Conservation (phyloP, 2,797 vertebrate genomes). For the Gephyroberyx darwinii region DNA sequence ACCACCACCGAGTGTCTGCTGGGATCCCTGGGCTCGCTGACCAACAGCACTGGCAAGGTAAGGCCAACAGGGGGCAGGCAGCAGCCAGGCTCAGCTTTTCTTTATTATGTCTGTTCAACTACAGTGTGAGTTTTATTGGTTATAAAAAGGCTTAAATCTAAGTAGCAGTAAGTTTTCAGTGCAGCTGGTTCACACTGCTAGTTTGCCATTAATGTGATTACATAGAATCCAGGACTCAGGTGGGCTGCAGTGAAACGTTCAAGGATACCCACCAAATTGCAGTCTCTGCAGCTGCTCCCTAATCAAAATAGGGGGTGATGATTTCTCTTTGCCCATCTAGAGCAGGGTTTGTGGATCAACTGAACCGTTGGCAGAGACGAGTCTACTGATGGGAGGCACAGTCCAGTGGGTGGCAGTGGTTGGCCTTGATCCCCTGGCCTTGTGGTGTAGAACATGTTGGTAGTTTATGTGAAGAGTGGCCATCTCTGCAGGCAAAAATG, state of each 20-base stretch:
- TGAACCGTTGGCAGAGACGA: constrained; percentile 36
- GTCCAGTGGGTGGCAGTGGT: constrained; percentile 38
- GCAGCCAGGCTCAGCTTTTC: constrained; percentile 20
- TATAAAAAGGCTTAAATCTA: constrained; percentile 30
- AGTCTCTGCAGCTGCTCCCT: constrained; percentile 70
- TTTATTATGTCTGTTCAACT: background rate
- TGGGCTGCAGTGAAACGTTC: constrained; percentile 60
- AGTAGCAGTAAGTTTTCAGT: constrained; percentile 36
- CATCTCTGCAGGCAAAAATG: background rate
- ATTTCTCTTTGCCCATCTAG: constrained; percentile 41
- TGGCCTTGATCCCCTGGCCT: background rate
- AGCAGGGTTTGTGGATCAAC: constrained; percentile 33
- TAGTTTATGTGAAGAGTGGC: constrained; percentile 16
- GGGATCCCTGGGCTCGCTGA: constrained; percentile 90
- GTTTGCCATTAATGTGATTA: constrained; percentile 48
- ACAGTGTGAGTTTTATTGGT: constrained; percentile 3
- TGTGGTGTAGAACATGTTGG: constrained; percentile 32
- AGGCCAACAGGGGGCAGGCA: constrained; percentile 70
- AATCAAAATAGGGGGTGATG: constrained; percentile 36
- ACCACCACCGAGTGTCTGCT: constrained; percentile 97
- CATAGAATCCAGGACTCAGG: constrained; percentile 64
- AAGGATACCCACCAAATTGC: constrained; percentile 59
- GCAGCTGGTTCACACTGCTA: constrained; percentile 45
- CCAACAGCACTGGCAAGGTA: constrained; percentile 93
- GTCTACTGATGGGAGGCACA: constrained; percentile 31